A percentile compares a stretch with the other conserved stretches of the same genome.
Conservation (phyloP, 2,888 invertebrate genomes). For the Desoria tigrina region DNA sequence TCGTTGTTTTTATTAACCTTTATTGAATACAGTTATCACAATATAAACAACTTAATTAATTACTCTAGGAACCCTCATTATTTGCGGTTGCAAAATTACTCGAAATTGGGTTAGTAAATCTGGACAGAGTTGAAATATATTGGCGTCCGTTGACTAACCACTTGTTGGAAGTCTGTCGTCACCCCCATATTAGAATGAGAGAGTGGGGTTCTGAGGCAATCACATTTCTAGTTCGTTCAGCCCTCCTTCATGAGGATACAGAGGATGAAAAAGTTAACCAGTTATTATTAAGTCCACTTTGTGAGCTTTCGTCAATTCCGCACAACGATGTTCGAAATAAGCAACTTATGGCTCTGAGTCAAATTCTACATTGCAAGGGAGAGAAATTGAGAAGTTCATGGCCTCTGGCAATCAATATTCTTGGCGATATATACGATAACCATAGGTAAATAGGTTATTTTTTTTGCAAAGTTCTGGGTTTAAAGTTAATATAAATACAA, state of each 20-base stretch:
- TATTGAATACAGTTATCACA: neutral
- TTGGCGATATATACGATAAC: slow-evolving; percentile 90
- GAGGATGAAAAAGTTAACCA: slow-evolving; percentile 81
- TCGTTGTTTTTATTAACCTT: neutral
- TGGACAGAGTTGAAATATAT: slow-evolving; percentile 87
- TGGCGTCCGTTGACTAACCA: slow-evolving; percentile 96
- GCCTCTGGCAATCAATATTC: slow-evolving; percentile 90
- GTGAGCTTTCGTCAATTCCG: slow-evolving; percentile 84
- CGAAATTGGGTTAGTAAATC: slow-evolving; percentile 94
- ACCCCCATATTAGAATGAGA: slow-evolving; percentile 90
- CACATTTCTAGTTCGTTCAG: slow-evolving; percentile 88
- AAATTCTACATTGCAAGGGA: slow-evolving; percentile 88
- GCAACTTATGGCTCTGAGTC: slow-evolving; percentile 90
- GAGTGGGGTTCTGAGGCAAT: slow-evolving; percentile 98
- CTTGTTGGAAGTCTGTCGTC: slow-evolving; percentile 92
- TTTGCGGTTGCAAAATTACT: slow-evolving; percentile 97
- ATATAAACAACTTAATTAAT: too few species aligned
- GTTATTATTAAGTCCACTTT: slow-evolving; percentile 81
- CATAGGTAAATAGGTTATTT: slow-evolving; percentile 68
- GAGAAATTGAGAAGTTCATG: slow-evolving; percentile 91
- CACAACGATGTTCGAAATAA: slow-evolving; percentile 92
- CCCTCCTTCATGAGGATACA: slow-evolving; percentile 81
- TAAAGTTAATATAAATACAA: too few species aligned
- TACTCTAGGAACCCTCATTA: slow-evolving; percentile 80
- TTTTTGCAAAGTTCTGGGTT: too few species aligned